Evolutionary conservation across 2,888 invertebrate genomes (phyloP), one percentile per base, ranked within the genome.

Genomic region (Acleris laterana): DNA sequence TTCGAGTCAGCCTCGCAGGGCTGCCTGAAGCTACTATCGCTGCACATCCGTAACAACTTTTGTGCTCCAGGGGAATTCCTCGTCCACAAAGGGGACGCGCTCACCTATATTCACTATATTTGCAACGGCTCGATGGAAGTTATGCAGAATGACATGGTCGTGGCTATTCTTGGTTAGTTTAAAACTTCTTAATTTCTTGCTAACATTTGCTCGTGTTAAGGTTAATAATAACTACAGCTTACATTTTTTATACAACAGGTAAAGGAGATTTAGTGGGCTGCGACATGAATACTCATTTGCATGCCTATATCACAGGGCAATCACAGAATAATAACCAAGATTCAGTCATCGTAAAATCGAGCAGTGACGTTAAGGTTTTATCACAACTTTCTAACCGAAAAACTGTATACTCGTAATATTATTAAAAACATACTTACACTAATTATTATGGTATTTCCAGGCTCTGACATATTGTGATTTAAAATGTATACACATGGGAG

Each of bases 61-160:
- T 99, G 98, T 83, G 98, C 98, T 11, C 99, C 99, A 4, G 98
- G 98, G 66, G 99, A 99, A 85, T 98, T 96, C 84, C 94, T 99
- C 55, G 96, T 98, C 51, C 98, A 98, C 90, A 97, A 96, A 91
- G 98, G 98, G 49, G 99, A 99, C 80, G 98, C 98, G 6, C 94
- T 99, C 32, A 96, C 97, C 69, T 98, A 98, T 83, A 97, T 99
- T 78, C 98, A 98, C 90, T 98, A 98, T 88, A 95, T 99, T 72
- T 98, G 98, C 93, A 98, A 98, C 82, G 99, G 99, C 6, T 98
- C 98, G 32, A 98, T 99, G 98, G 99, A 99, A 90, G 98, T 99
- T 52, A 96, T 99, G 79, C 98, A 98, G 86, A 96, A 98, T 79
- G 97, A 96, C 71, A 98, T 98, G 98, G 99, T 99, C 61, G 98